Percentiles rank a stretch among this genome's conserved stretches.
Conservation (phyloP, 1,140 invertebrate species). For the Caligus rogercresseyi region DNA sequence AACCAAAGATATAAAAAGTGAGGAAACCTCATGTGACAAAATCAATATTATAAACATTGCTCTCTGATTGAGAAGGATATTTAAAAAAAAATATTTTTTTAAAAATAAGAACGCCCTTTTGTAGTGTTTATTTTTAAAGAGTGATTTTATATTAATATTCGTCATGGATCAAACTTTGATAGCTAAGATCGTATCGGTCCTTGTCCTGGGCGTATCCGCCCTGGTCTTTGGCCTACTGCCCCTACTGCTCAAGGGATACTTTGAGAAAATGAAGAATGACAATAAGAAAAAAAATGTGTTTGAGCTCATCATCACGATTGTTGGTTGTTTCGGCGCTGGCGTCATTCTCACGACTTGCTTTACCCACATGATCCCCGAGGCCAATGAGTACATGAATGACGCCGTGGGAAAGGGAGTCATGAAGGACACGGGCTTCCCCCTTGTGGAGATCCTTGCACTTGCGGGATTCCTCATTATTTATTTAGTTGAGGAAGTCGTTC, state of each 20-base stretch:
- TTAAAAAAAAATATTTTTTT: neutral
- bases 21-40: neutral
- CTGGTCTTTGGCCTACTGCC: slow-evolving; percentile 48
- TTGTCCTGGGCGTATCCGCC: slow-evolving; percentile 44
- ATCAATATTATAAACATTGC: neutral
- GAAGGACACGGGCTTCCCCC: slow-evolving; percentile 26
- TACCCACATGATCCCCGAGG: slow-evolving; percentile 72
- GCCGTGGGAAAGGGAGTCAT: slow-evolving; percentile 15
- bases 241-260: slow-evolving; percentile 32
- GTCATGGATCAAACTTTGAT: slow-evolving; percentile 24
- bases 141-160: neutral
- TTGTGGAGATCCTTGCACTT: slow-evolving; percentile 37
- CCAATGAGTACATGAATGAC: slow-evolving; percentile 37
- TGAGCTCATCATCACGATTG: slow-evolving; percentile 29
- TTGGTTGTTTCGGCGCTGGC: slow-evolving; percentile 73
- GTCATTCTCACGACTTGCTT: slow-evolving; percentile 76
- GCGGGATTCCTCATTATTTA: slow-evolving; percentile 40
- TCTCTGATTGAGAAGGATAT: neutral
- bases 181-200: slow-evolving; percentile 52
- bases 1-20: neutral
- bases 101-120: neutral
- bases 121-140: neutral
- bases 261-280: neutral
- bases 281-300: slow-evolving; percentile 11
- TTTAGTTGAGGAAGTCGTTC: slow-evolving; percentile 36